These are phyloP conservation scores for Lepidurus packardi DNA, from an alignment of 1,140 invertebrate genomes.

Conservation along the genomic window DNA sequence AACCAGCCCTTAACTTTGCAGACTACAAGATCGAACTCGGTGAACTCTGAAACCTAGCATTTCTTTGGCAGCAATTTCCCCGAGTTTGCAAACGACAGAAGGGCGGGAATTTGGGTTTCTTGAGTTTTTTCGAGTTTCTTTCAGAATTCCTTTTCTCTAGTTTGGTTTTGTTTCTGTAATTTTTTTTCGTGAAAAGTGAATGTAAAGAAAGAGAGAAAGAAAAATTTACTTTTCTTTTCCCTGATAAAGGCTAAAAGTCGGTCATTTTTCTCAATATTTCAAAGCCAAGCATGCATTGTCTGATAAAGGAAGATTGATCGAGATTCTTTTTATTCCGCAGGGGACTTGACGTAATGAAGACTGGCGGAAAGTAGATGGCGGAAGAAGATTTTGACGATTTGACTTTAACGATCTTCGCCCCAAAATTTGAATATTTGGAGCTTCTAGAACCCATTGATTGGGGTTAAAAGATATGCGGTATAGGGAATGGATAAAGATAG, in stretches of 20 bases:
- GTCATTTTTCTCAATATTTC: neutral
- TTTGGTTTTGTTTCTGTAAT: neutral
- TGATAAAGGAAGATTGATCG: neutral
- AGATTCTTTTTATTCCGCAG: neutral
- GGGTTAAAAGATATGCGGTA: neutral
- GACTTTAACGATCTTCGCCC: neutral
- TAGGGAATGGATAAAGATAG: neutral
- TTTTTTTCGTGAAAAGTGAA: neutral
- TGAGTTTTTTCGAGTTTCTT: no score
- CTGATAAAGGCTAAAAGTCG: neutral
- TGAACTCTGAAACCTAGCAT: neutral
- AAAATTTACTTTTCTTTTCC: neutral
- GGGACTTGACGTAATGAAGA: neutral
- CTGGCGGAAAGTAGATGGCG: neutral
- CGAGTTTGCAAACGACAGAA: neutral
- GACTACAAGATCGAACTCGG: no score
- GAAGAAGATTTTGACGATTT: conserved; percentile 2
- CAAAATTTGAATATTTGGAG: neutral
- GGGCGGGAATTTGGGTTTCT: neutral
- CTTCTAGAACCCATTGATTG: neutral
- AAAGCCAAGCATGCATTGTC: neutral
- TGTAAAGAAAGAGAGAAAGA: neutral
- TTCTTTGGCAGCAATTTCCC: neutral
- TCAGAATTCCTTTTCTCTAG: no score
- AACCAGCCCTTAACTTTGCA: no score